Base-by-base conservation (phyloP, 2,113 vertebrate species). In the Myanophis thanlyinensis region DNA sequence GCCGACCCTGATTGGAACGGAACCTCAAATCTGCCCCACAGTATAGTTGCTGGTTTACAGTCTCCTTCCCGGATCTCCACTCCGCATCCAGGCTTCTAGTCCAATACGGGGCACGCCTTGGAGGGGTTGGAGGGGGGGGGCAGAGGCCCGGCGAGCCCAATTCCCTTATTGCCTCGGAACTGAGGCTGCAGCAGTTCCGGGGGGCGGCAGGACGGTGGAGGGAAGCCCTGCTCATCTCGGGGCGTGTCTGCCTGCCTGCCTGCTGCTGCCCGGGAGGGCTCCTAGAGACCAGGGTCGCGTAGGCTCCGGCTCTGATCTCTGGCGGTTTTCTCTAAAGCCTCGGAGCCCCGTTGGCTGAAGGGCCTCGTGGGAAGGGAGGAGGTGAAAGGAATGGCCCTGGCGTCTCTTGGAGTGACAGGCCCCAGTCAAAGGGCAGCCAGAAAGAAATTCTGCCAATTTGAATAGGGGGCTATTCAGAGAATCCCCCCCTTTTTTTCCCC, bases 381-480 rank as follows among this genome's bases (percentile, higher is more conserved):
- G 90, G 89, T 93, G 93, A 95, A 95, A 97, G 96, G 96, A 97
- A 97, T 88, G 93, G 96, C 97, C 96, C 97, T 95, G 46, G n/a
- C 48, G 48, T 96, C 96, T 95, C 97, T 98, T 80, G 73, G 98
- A 98, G 96, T 98, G 98, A 98, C 98, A 98, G 97, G 97, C 96
- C 92, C 97, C 97, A 97, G 97, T 97, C 97, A 98, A 98, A 98
- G 97, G 97, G 97, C 96, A 97, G 90, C 95, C 96, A 96, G 96
- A 97, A 97, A 98, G 88, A 97, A 97, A 94, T 93, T 94, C 96
- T 97, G 97, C 97, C 97, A 94, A 96, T 97, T 96, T 92, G 96
- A 98, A 98, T 96, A 94, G 93, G 92, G 95, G 97, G 96, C 96
- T 97, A 97, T 96, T 90, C 95, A 96, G 87, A 5, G 93, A 95